These are phyloP conservation scores for Parascotia fuliginaria DNA, from an alignment of 2,888 invertebrate genomes.

Conservation along the genomic window DNA sequence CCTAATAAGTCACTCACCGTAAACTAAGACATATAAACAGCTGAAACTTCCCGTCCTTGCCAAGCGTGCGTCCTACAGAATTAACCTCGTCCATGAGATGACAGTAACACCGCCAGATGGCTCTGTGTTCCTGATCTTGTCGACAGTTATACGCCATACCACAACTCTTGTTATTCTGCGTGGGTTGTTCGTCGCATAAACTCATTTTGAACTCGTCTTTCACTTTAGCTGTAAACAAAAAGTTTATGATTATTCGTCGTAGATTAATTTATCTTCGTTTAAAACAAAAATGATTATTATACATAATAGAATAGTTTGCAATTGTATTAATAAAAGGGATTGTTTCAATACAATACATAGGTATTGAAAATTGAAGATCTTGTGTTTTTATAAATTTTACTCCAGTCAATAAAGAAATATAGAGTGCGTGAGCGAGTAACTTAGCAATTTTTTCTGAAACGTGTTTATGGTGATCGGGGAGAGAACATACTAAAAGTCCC, in stretches of 20 bases:
- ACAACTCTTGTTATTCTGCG: constrained; percentile 65
- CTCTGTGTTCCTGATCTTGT: constrained; percentile 85
- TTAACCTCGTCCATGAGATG: constrained; percentile 96
- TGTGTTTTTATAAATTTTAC: too few relatives aligned
- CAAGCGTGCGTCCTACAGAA: constrained; percentile 92
- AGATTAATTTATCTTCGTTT: too few relatives aligned
- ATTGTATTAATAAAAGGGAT: too few relatives aligned
- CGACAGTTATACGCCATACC: constrained; percentile 76
- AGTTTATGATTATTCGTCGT: neutral
- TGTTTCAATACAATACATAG: too few relatives aligned
- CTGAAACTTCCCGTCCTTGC: constrained; percentile 99
- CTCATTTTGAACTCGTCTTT: constrained; percentile 93
- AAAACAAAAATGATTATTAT: too few relatives aligned
- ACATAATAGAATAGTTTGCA: too few relatives aligned
- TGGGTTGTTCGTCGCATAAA: constrained; percentile 86
- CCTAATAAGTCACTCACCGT: constrained; percentile 85
- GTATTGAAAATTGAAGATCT: too few relatives aligned
- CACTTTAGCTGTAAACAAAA: constrained; percentile 87
- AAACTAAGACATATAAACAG: constrained; percentile 97
- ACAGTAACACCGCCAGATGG: constrained; percentile 95
- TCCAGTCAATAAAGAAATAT: too few relatives aligned
- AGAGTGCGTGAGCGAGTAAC: too few relatives aligned
- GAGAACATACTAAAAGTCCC: too few relatives aligned
- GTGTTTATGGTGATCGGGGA: too few relatives aligned
- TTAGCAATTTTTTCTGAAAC: too few relatives aligned